A percentile compares a stretch with the other conserved stretches of the same genome.
Evolutionary conservation across 1,140 invertebrate genomes (phyloP).

Genomic region (Euschistus heros): DNA sequence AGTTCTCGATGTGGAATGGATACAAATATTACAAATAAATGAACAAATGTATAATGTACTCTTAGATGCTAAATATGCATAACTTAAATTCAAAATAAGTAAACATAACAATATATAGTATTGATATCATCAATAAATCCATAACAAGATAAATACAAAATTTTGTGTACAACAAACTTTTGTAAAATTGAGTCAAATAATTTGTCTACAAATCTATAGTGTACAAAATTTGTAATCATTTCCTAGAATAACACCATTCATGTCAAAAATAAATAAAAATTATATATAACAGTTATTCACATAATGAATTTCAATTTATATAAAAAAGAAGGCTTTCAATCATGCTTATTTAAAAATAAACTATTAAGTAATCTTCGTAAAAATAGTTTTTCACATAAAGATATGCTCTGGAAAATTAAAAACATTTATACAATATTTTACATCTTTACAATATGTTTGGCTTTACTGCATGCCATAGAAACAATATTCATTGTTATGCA

Average conservation of each 20-base stretch:
- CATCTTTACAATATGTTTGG: not conserved
- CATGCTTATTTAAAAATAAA: constrained; percentile 3
- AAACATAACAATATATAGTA: constrained; percentile 2
- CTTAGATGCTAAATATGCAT: not conserved
- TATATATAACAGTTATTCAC: not conserved
- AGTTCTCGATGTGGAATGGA: constrained; percentile 3
- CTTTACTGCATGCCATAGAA: not conserved
- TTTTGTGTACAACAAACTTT: not conserved
- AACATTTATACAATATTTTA: constrained; percentile 12
- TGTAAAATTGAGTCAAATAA: not conserved
- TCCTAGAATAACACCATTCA: not conserved
- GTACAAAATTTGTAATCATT: not conserved
- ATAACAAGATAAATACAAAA: not conserved
- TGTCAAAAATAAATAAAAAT: not conserved
- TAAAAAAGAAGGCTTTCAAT: not conserved
- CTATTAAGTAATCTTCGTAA: not conserved
- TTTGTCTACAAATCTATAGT: not conserved
- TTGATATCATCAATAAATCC: too few species aligned
- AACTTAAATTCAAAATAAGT: not conserved
- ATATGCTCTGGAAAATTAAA: constrained; percentile 10
- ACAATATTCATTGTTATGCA: not conserved
- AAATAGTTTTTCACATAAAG: not conserved
- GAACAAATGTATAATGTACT: not conserved
- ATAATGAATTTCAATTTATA: not conserved
- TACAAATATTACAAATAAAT: not conserved